Base-by-base conservation (phyloP, 2,888 invertebrate species). In the Kryphioiulus occultus region DNA sequence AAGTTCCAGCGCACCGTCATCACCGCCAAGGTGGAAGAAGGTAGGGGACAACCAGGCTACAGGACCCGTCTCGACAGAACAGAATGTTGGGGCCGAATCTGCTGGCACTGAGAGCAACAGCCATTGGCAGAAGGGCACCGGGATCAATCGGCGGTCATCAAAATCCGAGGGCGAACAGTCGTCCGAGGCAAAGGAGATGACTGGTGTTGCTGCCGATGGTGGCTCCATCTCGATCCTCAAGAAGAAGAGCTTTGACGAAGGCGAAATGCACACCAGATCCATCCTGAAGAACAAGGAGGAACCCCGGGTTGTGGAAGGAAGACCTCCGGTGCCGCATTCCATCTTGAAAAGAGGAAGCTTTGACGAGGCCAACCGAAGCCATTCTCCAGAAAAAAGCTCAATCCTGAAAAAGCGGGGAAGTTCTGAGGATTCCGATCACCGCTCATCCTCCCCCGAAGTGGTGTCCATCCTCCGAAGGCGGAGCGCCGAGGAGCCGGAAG, bases 361-460 rank as follows among this genome's bases (percentile, higher is more conserved):
- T 9, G 88, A 88, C 12, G 88, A 88, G 30, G 53, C 12, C 53
- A 47, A 26, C 7, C 86, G 88, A 7, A 78, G 82, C 32, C 68
- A 47, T 10, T 88, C 88, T 9, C 88, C 88, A 12, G 88, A 88
- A 3, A 88, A 47, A 30, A n/a, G 86, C 17, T 88, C 89, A 22
- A 89, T 89, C 26, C 86, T 89, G 19, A 89, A 89, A 53, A 88
- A 88, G 39, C 22, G 86, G 17, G 85, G 83, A 17, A 89, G 88
- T 59, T 85, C 87, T n/a, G 89, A 89, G 47, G 88, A 88, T 32
- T 85, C 88, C 15, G 87, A 87, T 26, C 86, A 85, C 26, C 30
- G 87, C 7, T 44, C 84, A 19, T 78, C 68, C 10, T 88, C 88
- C 26, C 88, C 88, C 0, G 88, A 88, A 22, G 53, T 86, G n/a